Base-by-base conservation (phyloP, 2,113 vertebrate species). In the Melanotaenia duboulayi region DNA sequence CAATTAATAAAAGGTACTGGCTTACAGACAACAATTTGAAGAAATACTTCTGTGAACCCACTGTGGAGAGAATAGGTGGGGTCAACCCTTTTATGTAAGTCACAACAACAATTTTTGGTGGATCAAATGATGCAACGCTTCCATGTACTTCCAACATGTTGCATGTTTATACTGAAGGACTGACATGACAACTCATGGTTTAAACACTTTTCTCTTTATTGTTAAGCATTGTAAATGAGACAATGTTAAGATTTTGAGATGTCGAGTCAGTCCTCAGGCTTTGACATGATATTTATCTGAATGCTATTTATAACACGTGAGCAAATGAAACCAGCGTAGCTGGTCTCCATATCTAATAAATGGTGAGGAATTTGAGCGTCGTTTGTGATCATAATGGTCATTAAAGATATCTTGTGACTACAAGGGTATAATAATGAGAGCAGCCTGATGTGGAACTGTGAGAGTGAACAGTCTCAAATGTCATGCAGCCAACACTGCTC, bases 1-100 rank as follows among this genome's bases (percentile, higher is more conserved):
- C 20, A 60, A 22, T 60, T 46, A 73, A 71, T 51, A 68, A 71
- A 25, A 39, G 50, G 20, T 48, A 12, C 22, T 60, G 57, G 51
- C 56, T 65, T 23, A 19, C 63, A 59, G 14, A 60, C 25, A 20
- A 24, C 4, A 4, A 39, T 67, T 69, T 50, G 49, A 42, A 60
- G 4, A 57, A 48, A 62, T 66, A 55, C 57, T 11, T 59, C 55
- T 48, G 24, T 58, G 39, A 54, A 39, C 8, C 42, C 25, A 56
- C 28, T 14, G 16, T 22, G 28, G 4, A 50, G 28, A 63, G 16
- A n/a, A 17, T 11, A 49, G n/a, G 4, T 52, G 62, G 19, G 16
- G 51, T 19, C 28, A 54, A 42, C 24, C 37, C 39, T 71, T 64
- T 39, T 19, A 39, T 73, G 40, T 37, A 46, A 37, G 11, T 48